Conservation (phyloP, 2,888 invertebrate genomes). For the Gymnosoma rotundatum region DNA sequence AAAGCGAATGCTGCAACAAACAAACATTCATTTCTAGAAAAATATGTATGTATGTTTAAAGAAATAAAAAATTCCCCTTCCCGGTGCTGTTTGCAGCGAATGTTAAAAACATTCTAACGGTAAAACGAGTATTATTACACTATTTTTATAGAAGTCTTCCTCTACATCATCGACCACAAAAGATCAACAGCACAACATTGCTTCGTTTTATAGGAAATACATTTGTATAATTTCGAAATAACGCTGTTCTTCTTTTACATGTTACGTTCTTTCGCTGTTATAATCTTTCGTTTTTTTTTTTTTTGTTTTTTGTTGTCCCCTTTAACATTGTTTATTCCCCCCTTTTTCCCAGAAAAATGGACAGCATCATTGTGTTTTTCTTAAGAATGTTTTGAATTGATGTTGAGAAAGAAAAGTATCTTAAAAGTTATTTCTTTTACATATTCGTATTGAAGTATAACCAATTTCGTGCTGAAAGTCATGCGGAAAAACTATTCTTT, state of each 20-base stretch:
- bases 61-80: too few relatives aligned
- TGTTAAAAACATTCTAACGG: conserved; percentile 75
- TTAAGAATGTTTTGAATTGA: conserved; percentile 51
- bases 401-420: conserved; percentile 48
- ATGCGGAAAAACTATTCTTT: conserved; percentile 45
- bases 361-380: conserved; percentile 26
- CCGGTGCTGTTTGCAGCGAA: conserved; percentile 37
- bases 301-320: conserved; percentile 6
- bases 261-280: conserved; percentile 16
- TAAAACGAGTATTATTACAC: conserved; percentile 79
- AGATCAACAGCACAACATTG: conserved; percentile 36
- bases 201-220: conserved; percentile 56
- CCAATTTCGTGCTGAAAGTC: conserved; percentile 59
- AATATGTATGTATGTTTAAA: too few relatives aligned
- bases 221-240: conserved; percentile 50
- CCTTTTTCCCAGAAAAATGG: not conserved
- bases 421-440: conserved; percentile 1
- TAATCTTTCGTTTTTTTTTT: too few relatives aligned
- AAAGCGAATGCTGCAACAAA: conserved; percentile 35
- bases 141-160: conserved; percentile 58
- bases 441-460: conserved; percentile 47
- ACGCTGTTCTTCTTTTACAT: conserved; percentile 29
- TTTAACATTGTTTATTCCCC: not conserved
- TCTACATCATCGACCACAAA: conserved; percentile 60
- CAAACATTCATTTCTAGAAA: conserved; percentile 34